These are phyloP conservation scores for Eurytoma adleriae DNA, from an alignment of 2,888 invertebrate species.

Conservation along the genomic window DNA sequence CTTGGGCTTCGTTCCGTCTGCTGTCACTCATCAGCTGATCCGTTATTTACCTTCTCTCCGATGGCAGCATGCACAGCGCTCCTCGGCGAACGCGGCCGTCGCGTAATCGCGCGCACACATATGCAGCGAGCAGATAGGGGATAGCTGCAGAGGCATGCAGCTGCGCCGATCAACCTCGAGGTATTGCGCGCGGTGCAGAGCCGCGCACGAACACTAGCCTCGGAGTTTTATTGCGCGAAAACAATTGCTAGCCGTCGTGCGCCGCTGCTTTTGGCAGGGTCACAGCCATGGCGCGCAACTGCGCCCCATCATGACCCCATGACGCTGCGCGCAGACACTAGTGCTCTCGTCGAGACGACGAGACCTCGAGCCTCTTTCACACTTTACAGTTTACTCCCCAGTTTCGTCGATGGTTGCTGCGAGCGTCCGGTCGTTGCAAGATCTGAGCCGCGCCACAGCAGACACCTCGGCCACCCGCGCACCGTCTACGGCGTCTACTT, in stretches of 20 bases:
- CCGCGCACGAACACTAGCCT: not conserved
- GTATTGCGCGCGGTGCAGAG: too few species aligned
- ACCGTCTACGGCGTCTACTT: too few species aligned
- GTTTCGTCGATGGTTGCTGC: too few species aligned
- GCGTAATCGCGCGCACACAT: not conserved
- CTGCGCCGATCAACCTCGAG: not conserved
- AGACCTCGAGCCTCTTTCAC: too few species aligned
- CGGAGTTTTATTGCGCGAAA: too few species aligned
- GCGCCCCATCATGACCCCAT: not conserved
- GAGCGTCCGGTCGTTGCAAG: too few species aligned
- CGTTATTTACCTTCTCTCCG: conserved; percentile 61
- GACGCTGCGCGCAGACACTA: too few species aligned
- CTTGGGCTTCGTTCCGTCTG: conserved; percentile 57
- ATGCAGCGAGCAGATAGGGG: not conserved
- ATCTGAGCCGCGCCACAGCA: too few species aligned
- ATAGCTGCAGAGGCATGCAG: not conserved
- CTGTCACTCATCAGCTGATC: conserved; percentile 74
- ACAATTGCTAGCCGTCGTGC: too few species aligned
- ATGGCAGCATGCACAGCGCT: not conserved
- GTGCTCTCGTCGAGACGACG: too few species aligned
- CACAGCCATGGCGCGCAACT: not conserved
- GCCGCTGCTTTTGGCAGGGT: too few species aligned
- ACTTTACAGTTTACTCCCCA: not conserved
- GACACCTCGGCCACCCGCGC: too few species aligned
- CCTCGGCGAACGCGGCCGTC: conserved; percentile 10